Evolutionary conservation across 2,888 invertebrate species (phyloP).

Genomic region (Cremastinae sp.): DNA sequence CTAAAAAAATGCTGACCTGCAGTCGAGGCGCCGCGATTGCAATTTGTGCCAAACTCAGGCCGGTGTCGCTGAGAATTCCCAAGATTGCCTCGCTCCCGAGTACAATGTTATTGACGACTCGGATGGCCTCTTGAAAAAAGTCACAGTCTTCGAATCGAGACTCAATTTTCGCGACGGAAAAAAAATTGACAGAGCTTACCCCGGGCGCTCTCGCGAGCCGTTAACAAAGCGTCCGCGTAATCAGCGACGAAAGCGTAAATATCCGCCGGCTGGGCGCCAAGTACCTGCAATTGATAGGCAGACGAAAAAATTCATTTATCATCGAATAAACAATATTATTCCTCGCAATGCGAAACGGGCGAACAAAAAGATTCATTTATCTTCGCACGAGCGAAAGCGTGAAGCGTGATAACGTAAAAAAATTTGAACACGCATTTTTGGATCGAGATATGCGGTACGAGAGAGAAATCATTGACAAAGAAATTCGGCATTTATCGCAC

Average conservation of each 20-base stretch:
- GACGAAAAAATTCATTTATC: constrained; percentile 71
- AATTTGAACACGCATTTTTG: no score
- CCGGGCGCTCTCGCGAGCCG: constrained; percentile 84
- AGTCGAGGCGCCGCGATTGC: constrained; percentile 71
- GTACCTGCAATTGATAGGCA: constrained; percentile 79
- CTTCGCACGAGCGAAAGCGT: constrained; percentile 38
- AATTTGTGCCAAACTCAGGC: constrained; percentile 73
- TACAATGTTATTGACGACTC: constrained; percentile 73
- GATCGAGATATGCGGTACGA: no score
- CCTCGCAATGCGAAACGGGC: no score
- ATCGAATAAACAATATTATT: constrained; percentile 27
- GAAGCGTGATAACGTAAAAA: no score
- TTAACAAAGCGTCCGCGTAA: constrained; percentile 85
- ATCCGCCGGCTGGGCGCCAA: constrained; percentile 85
- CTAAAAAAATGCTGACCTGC: constrained; percentile 55
- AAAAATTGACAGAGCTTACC: constrained; percentile 61
- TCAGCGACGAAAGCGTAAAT: constrained; percentile 86
- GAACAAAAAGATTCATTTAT: constrained; percentile 70
- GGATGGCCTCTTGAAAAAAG: constrained; percentile 71
- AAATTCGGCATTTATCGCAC: no score
- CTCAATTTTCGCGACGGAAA: background rate
- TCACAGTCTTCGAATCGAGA: background rate
- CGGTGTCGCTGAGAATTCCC: constrained; percentile 69
- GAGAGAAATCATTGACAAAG: no score
- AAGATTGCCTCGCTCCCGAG: constrained; percentile 72